A percentile compares a stretch with the other conserved stretches of the same genome.
Conservation (phyloP, 2,888 invertebrate genomes). For the Parelbella ahira region DNA sequence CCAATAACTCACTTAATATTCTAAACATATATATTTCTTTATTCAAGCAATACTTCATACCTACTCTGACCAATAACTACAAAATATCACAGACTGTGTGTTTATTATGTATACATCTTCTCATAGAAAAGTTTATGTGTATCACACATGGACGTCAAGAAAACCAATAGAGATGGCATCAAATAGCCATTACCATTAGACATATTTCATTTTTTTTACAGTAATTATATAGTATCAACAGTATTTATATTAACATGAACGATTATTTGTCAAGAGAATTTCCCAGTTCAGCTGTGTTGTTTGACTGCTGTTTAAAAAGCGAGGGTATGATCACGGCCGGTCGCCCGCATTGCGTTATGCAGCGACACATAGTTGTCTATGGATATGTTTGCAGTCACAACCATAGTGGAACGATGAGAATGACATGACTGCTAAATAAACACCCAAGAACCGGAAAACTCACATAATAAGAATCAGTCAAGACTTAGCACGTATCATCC, state of each 20-base stretch:
- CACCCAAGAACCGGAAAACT: constrained; percentile 38
- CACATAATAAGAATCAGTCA: constrained; percentile 54
- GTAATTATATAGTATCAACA: constrained; percentile 58
- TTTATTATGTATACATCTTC: constrained; percentile 81
- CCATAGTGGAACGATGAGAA: constrained; percentile 54
- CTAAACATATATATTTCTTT: constrained; percentile 74
- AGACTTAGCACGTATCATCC: constrained; percentile 61
- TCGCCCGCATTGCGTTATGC: constrained; percentile 32
- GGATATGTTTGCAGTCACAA: constrained; percentile 79
- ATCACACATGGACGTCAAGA: constrained; percentile 79
- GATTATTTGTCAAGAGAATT: constrained; percentile 67
- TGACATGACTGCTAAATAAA: constrained; percentile 51
- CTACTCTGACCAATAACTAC: constrained; percentile 78
- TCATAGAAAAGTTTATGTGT: constrained; percentile 79
- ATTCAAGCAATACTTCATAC: constrained; percentile 77
- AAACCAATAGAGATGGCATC: constrained; percentile 74
- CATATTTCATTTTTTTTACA: constrained; percentile 52
- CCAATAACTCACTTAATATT: constrained; percentile 70
- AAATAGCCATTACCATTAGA: constrained; percentile 68
- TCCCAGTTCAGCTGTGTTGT: constrained; percentile 56
- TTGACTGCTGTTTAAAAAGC: too few relatives aligned
- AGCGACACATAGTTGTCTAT: constrained; percentile 32
- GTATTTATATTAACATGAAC: constrained; percentile 60
- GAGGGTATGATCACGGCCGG: constrained; percentile 18
- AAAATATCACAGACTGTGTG: constrained; percentile 81